Evolutionary conservation across 1,140 invertebrate genomes (phyloP), one percentile per base, ranked within the genome.

Genomic region (Bombyx mori): DNA sequence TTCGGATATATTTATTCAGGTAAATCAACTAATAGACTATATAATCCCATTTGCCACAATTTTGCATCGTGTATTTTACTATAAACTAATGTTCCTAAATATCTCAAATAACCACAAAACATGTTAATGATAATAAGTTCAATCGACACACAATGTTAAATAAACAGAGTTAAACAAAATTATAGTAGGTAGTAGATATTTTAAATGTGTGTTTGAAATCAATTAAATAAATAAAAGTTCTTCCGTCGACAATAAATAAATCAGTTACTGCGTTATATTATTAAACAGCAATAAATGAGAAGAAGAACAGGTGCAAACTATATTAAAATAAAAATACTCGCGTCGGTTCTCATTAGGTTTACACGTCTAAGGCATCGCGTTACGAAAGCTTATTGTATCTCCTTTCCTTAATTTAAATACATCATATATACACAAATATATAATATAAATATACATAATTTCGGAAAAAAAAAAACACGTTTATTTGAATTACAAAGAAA

Each of bases 331-430:
- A 55, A 66, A 70, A 62, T 58, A 57, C 49, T 56, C 46, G 48
- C 61, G 69, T 65, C 64, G 52, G 64, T 74, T 73, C 8, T 71
- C 71, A 75, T 68, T 68, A 62, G 79, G 73, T 78, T 79, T 77
- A 77, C 79, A 79, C 68, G 62, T 82, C 77, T 83, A 83, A 82
- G 79, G 80, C 82, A 82, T 78, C 76, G 73, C 26, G 26, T 80
- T 82, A 85, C 75, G 77, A 85, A 82, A 84, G 80, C 77, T 82
- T 85, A 84, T 71, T 80, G 79, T 81, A 81, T 76, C 79, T 79
- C 68, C 26, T 62, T 80, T 80, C 83, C 82, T 80, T 85, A 85
- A 83, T 83, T 83, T 86, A 86, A 18, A 83, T 83, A 83, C 74
- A 82, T 79, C 79, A 83, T 86, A 82, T 10, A 10, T 47, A 47